These are phyloP conservation scores for Coenonympha glycerion DNA, from an alignment of 2,888 invertebrate species.

Conservation along the genomic window DNA sequence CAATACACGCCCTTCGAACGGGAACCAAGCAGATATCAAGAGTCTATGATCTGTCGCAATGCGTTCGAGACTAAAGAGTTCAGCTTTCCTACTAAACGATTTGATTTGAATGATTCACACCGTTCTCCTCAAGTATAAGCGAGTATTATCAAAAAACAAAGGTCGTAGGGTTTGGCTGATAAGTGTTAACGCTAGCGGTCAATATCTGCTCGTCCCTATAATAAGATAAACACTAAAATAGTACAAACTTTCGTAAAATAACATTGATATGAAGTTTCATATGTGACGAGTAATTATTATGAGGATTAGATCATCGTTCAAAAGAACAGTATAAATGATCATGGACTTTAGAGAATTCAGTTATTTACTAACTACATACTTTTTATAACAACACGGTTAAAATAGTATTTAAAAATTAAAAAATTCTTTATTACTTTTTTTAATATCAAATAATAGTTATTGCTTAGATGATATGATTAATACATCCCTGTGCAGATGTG, in stretches of 20 bases:
- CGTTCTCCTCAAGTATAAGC: slow-evolving; percentile 16
- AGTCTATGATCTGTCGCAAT: slow-evolving; percentile 18
- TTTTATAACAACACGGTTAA: slow-evolving; percentile 72
- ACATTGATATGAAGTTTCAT: slow-evolving; percentile 64
- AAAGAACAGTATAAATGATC: slow-evolving; percentile 70
- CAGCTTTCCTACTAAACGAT: background rate
- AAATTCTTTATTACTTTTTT: slow-evolving; percentile 46
- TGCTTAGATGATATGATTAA: slow-evolving; percentile 74
- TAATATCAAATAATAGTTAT: slow-evolving; percentile 73
- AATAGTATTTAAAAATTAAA: slow-evolving; percentile 69
- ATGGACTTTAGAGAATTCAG: slow-evolving; percentile 71
- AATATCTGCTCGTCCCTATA: slow-evolving; percentile 27
- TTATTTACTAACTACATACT: slow-evolving; percentile 72
- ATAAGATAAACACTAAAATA: slow-evolving; percentile 28
- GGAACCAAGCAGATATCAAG: slow-evolving; percentile 23
- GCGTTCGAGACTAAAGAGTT: slow-evolving; percentile 17
- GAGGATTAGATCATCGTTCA: slow-evolving; percentile 60
- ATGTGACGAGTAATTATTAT: slow-evolving; percentile 60
- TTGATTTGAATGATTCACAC: background rate
- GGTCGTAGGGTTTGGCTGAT: background rate
- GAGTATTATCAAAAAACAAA: slow-evolving; percentile 18
- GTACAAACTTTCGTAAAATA: slow-evolving; percentile 39
- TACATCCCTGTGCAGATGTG: slow-evolving; percentile 53
- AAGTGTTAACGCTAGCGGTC: slow-evolving; percentile 4
- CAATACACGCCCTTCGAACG: slow-evolving; percentile 1